Evolutionary conservation across 2,797 vertebrate genomes (phyloP), one percentile per base, ranked within the genome.

Genomic region (Prunella strophiata): DNA sequence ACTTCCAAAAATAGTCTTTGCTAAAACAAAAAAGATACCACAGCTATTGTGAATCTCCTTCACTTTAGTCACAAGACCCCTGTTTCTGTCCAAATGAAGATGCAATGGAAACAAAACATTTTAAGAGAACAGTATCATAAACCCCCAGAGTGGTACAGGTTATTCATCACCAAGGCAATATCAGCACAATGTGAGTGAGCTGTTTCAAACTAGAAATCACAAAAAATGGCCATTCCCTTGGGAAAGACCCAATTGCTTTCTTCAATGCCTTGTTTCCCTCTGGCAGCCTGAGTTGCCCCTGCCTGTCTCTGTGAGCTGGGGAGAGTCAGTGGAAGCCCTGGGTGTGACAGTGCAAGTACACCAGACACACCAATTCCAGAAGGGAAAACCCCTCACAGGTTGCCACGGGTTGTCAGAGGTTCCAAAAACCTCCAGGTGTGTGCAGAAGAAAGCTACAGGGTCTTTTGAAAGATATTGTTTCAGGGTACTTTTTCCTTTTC

Each of bases 261-360:
- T 45, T 47, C 7, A 8, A 16, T 5, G 7, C 19, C 1, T 21
- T 11, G 7, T 65, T 86, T 84, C 11, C 17, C 52, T 45, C n/a
- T 12, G 61, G 40, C 50, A 94, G 72, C 47, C 40, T 20, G 36
- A 51, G 45, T 25, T 85, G 30, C 13, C 7, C 15, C 42, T 72
- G 38, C 18, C 22, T 11, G 5, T 59, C 14, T 58, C 66, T 59
- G 34, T 11, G 61, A 82, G 42, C 45, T 63, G 32, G 22, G 36
- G 45, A 55, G 16, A 43, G 42, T 5, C 42, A 23, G 23, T 16
- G 47, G 30, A 55, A 8, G 13, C 11, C 34, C 30, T 0, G 0
- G 13, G 22, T 10, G 4, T 0, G 1, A 26, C 0, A 5, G 34
- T 18, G 45, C 45, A 26, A 30, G 17, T 9, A 9, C 27, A 9